phyloP scores from a whole-genome alignment of 1,140 invertebrate genomes.

The Papilio aristodemus region DNA sequence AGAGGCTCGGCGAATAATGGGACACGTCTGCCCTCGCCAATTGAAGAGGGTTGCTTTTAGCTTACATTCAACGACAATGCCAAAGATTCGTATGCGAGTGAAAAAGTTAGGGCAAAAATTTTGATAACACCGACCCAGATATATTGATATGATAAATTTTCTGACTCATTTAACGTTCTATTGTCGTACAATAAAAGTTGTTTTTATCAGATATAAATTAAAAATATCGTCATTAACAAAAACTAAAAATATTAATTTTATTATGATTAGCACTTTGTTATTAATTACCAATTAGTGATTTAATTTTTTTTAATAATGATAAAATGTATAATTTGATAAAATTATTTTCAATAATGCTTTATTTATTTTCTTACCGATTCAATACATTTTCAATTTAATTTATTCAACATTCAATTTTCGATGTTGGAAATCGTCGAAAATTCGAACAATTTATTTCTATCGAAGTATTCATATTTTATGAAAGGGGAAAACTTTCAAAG shows the following conservation, averaged over 20 bases:
- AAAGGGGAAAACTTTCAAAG: constrained; percentile 33
- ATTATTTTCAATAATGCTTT: background rate
- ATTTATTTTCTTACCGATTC: background rate
- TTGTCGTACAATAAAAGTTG: too few relatives aligned
- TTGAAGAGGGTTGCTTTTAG: constrained; percentile 41
- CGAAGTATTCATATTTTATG: constrained; percentile 27
- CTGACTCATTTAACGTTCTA: background rate
- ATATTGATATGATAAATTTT: constrained; percentile 3
- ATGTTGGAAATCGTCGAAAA: constrained; percentile 1
- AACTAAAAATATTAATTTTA: too few relatives aligned
- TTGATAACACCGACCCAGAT: background rate
- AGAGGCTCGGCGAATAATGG: constrained; percentile 43
- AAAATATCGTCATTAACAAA: too few relatives aligned
- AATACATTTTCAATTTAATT: constrained; percentile 1
- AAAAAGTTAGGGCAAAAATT: constrained; percentile 33
- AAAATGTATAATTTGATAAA: too few relatives aligned
- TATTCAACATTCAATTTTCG: background rate
- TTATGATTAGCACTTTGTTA: too few relatives aligned
- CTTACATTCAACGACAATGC: constrained; percentile 9
- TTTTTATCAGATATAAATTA: too few relatives aligned
- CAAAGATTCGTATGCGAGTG: constrained; percentile 29
- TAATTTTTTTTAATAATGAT: too few relatives aligned
- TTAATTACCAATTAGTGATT: too few relatives aligned
- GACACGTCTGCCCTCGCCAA: constrained; percentile 50
- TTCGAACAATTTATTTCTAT: constrained; percentile 31